Evolutionary conservation across 2,888 invertebrate genomes (phyloP).

Genomic region (Nipponacmea schrenckii): DNA sequence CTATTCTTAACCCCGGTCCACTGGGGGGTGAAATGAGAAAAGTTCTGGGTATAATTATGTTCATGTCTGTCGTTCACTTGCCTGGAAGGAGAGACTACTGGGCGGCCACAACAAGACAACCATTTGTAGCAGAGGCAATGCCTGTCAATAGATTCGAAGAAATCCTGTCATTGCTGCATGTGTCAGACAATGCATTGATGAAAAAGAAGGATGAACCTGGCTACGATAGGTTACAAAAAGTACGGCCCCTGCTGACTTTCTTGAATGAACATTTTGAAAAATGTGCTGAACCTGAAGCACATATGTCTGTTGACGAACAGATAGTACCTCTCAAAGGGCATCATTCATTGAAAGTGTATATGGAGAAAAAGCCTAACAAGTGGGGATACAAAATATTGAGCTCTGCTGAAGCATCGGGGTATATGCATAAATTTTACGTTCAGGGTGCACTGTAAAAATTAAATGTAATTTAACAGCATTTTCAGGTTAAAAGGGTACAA

Average conservation of each 20-base stretch:
- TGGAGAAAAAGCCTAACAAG: conserved; percentile 26
- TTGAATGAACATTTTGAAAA: conserved; percentile 12
- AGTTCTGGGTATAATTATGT: not conserved
- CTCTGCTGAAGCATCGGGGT: conserved; percentile 20
- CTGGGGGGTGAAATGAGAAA: too few species aligned
- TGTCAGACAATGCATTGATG: conserved; percentile 20
- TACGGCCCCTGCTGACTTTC: conserved; percentile 19
- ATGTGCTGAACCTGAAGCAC: conserved; percentile 18
- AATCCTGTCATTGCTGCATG: conserved; percentile 22
- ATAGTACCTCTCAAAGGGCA: conserved; percentile 26
- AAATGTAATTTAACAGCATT: not conserved
- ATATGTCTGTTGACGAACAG: conserved; percentile 23
- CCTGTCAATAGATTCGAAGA: conserved; percentile 24
- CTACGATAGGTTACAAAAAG: conserved; percentile 18
- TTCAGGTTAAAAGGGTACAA: not conserved
- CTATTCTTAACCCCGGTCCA: too few species aligned
- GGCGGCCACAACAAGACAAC: too few species aligned
- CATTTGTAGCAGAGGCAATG: too few species aligned
- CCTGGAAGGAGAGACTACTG: too few species aligned
- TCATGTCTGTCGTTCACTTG: too few species aligned
- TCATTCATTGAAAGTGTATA: conserved; percentile 20
- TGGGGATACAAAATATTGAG: conserved; percentile 26
- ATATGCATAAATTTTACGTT: conserved; percentile 17
- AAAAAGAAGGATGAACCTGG: conserved; percentile 12
- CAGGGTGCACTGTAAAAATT: conserved; percentile 1